Conservation (phyloP, 2,888 invertebrate species). For the Dasysyrphus tricinctus region DNA sequence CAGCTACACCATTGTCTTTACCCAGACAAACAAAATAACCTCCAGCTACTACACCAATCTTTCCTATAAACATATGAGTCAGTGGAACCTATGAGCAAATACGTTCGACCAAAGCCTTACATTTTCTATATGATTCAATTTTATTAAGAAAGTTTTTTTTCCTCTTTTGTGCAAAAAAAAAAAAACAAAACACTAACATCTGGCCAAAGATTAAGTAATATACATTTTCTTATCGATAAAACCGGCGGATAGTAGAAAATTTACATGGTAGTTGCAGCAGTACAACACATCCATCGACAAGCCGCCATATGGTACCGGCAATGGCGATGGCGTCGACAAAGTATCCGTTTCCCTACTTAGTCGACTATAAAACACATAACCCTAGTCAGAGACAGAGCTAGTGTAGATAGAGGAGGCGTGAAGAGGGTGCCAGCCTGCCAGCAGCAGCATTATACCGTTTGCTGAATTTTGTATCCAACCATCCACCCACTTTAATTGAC, state of each 20-base stretch:
- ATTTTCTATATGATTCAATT: slow-evolving; percentile 34
- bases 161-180: slow-evolving; percentile 8
- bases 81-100: not conserved
- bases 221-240: slow-evolving; percentile 61
- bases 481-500: slow-evolving; percentile 70
- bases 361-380: slow-evolving; percentile 48
- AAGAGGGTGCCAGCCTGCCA: not conserved
- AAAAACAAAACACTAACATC: slow-evolving; percentile 39
- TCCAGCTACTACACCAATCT: too few relatives aligned
- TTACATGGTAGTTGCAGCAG: slow-evolving; percentile 18
- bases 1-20: too few relatives aligned
- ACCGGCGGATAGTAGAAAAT: slow-evolving; percentile 33
- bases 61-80: too few relatives aligned
- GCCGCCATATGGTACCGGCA: slow-evolving; percentile 31
- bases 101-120: not conserved
- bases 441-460: not conserved
- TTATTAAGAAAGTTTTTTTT: slow-evolving; percentile 19
- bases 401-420: not conserved
- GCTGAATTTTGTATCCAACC: slow-evolving; percentile 36
- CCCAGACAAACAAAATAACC: too few relatives aligned
- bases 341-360: slow-evolving; percentile 23
- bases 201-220: slow-evolving; percentile 71
- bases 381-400: not conserved
- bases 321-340: slow-evolving; percentile 2
- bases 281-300: slow-evolving; percentile 24